Conservation (phyloP, 2,113 vertebrate genomes). For the Aegithalos caudatus region DNA sequence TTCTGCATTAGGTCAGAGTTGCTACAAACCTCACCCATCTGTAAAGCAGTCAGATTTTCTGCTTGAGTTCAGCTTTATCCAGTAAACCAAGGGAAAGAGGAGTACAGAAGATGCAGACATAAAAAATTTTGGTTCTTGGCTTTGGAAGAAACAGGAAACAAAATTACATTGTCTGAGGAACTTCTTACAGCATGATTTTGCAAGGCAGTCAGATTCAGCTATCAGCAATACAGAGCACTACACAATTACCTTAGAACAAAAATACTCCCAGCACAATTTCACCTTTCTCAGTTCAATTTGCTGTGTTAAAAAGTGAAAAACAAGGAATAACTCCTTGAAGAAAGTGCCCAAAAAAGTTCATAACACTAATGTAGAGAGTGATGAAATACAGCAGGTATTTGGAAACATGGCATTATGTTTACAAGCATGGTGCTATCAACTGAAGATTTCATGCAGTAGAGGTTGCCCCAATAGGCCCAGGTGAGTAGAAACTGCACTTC, state of each 20-base stretch:
- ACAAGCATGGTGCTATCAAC: background rate
- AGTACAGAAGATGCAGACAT: background rate
- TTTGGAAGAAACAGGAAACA: conserved; percentile 21
- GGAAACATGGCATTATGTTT: background rate
- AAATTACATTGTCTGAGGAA: background rate
- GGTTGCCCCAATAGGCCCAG: accelerated
- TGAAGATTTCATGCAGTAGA: background rate
- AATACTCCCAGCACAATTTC: background rate
- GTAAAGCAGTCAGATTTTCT: background rate
- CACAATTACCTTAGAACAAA: background rate
- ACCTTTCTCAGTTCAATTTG: background rate
- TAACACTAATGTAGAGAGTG: background rate
- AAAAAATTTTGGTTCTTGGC: background rate
- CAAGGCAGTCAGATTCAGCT: background rate
- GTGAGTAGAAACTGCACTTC: background rate
- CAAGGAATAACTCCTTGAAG: background rate
- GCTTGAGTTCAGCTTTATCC: background rate
- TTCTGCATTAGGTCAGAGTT: background rate
- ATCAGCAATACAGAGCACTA: background rate
- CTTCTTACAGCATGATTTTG: background rate
- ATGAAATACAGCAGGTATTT: background rate
- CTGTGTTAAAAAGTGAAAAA: background rate
- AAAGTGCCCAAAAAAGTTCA: background rate
- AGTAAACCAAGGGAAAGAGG: background rate
- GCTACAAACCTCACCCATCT: background rate